phyloP scores from a whole-genome alignment of 2,888 invertebrate species.

The Caenorhabditis panamensis region DNA sequence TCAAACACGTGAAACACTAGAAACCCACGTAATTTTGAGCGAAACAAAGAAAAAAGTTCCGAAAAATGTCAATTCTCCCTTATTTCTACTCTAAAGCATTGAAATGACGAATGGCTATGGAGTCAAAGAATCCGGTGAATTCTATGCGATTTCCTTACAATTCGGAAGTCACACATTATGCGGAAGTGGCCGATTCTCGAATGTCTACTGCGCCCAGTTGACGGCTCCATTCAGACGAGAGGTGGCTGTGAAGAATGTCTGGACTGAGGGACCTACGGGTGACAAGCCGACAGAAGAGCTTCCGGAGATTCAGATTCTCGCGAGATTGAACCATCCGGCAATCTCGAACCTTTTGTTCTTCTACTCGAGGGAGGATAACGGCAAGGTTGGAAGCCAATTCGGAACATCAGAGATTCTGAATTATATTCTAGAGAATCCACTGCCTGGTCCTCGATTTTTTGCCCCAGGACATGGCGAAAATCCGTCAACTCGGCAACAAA shows the following conservation, averaged over 20 bases:
- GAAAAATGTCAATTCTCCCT: not conserved
- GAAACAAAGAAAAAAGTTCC: not conserved
- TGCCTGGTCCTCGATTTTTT: constrained; percentile 73
- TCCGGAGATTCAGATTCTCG: constrained; percentile 65
- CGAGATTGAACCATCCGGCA: constrained; percentile 68
- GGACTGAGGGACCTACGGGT: constrained; percentile 55
- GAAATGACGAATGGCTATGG: constrained; percentile 35
- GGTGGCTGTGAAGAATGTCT: constrained; percentile 74
- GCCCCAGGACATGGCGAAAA: constrained; percentile 68
- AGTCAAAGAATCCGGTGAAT: constrained; percentile 28
- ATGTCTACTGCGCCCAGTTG: constrained; percentile 70
- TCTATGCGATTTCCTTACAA: constrained; percentile 24
- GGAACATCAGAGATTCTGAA: not conserved
- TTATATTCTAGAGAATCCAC: constrained; percentile 57
- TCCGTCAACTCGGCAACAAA: constrained; percentile 61
- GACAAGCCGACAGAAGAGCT: constrained; percentile 29
- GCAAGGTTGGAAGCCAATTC: constrained; percentile 40
- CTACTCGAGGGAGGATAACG: constrained; percentile 60
- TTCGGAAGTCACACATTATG: constrained; percentile 46
- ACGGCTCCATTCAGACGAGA: constrained; percentile 55
- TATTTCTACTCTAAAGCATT: not conserved
- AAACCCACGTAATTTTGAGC: no score
- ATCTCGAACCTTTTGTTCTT: constrained; percentile 70
- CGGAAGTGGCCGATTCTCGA: constrained; percentile 74
- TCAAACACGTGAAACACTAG: no score